Conservation (phyloP, 2,113 vertebrate genomes). For the Rhabdornis inornatus region DNA sequence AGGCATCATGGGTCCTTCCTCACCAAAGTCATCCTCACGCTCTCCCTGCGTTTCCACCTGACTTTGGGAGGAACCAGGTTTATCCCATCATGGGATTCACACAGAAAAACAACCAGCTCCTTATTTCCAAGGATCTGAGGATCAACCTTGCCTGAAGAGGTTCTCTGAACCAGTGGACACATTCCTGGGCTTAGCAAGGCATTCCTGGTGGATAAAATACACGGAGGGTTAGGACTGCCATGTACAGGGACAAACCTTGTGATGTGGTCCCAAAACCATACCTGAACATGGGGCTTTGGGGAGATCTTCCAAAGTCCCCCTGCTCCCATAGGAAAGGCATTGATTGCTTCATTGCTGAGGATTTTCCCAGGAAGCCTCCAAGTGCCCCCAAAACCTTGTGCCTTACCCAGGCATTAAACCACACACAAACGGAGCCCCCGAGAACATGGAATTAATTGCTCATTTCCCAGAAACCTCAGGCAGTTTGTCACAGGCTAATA, state of each 20-base stretch:
- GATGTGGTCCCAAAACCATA: not conserved
- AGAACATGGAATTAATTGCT: not conserved
- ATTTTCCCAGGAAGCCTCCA: not conserved
- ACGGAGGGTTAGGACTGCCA: not conserved
- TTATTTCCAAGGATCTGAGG: not conserved
- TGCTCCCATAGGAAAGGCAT: not conserved
- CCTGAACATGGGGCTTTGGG: accelerated
- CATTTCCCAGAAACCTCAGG: conserved; percentile 3
- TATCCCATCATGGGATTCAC: not conserved
- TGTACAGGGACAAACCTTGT: not conserved
- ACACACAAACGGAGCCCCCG: not conserved
- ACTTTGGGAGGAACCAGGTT: not conserved
- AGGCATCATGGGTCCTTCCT: not conserved
- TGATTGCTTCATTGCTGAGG: not conserved
- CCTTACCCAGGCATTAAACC: not conserved
- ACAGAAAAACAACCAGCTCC: not conserved
- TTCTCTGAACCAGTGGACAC: not conserved
- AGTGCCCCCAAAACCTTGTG: not conserved
- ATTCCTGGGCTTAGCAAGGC: not conserved
- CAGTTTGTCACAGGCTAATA: not conserved
- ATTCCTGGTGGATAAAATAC: not conserved
- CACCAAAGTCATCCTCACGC: not conserved
- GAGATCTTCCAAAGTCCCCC: accelerated
- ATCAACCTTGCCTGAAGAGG: not conserved
- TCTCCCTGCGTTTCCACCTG: not conserved